Base-by-base conservation (phyloP, 2,113 vertebrate species). In the Pithys albifrons region DNA sequence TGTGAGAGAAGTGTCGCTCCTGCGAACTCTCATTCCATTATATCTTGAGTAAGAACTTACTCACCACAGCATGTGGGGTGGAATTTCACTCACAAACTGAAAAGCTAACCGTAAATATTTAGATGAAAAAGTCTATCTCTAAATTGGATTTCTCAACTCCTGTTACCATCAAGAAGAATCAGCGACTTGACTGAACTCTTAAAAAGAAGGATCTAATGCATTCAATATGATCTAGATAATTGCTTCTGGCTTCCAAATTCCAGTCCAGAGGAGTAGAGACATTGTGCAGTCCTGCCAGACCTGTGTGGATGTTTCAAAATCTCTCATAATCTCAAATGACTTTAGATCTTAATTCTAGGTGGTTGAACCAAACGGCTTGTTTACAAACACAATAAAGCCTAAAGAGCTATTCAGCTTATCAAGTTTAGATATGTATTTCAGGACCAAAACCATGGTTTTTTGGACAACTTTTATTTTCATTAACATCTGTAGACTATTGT, bases 391-490 rank as follows among this genome's bases (percentile, higher is more conserved):
- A 41, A 9, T 14, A 77, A 73, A 84, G 1, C 7, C 45, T 61
- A n/a, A 15, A 67, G 23, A 59, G 4, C 3, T 87, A n/a, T 51
- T 17, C 31, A 72, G 9, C 0, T 37, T 37, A 37, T 1, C 9
- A 59, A 31, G 35, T 66, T 54, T 17, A 59, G 15, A 31, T 64
- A 5, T 28, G 3, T 10, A 2, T 6, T 84, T 73, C 46, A 77
- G 9, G 23, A 51, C 19, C 33, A 83, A 67, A 3, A 22, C 20
- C 0, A 0, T 15, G 41, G 2, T 5, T 69, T 83, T 46, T 33
- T 72, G 23, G 39, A 55, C 10, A 55, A 43, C 22, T 4, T 65
- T 8, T 31, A 49, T 78, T 88, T 54, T 48, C 22, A 24, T 31
- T 23, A 71, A n/a, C 9, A 31, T 46, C 6, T 76, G 6, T 28